These are phyloP conservation scores for Chiridota heheva DNA, from an alignment of 35 echinoderm and acorn worm species.

Conservation along the genomic window DNA sequence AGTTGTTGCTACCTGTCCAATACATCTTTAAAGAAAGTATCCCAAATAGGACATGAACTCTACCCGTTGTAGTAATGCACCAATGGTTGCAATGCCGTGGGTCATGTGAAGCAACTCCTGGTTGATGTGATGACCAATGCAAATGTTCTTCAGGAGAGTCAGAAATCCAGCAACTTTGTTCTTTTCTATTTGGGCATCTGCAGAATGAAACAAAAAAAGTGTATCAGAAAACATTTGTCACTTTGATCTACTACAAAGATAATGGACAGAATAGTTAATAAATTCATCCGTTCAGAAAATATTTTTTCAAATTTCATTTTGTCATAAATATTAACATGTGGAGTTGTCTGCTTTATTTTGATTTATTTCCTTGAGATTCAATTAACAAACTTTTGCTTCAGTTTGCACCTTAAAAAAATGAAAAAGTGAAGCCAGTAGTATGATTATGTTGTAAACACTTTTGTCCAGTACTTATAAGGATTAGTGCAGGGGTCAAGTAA, in stretches of 20 bases:
- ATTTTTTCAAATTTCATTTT: too few relatives aligned
- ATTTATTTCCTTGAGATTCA: too few relatives aligned
- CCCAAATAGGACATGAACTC: background rate
- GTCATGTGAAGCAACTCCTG: slow-evolving; percentile 84
- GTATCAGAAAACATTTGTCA: background rate
- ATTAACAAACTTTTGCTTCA: too few relatives aligned
- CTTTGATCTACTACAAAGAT: background rate
- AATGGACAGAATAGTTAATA: background rate
- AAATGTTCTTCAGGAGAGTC: slow-evolving; percentile 84
- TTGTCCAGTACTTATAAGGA: too few relatives aligned
- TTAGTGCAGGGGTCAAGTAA: too few relatives aligned
- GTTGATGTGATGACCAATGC: slow-evolving; percentile 82
- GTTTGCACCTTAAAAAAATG: too few relatives aligned
- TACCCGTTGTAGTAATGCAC: slow-evolving; percentile 92
- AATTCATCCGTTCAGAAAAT: background rate
- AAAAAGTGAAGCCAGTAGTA: too few relatives aligned
- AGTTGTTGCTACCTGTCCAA: too few relatives aligned
- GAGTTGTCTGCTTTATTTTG: too few relatives aligned
- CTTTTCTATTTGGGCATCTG: slow-evolving; percentile 67
- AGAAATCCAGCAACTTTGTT: slow-evolving; percentile 91
- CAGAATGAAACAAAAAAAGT: slow-evolving; percentile 31
- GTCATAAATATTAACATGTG: too few relatives aligned
- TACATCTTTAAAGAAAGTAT: too few relatives aligned
- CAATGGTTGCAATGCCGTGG: slow-evolving; percentile 89
- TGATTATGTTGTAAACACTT: too few relatives aligned